A percentile compares a stretch with the other conserved stretches of the same genome.
These are phyloP conservation scores for Laodelphax striatellus DNA, from an alignment of 1,140 invertebrate genomes.

Conservation along the genomic window DNA sequence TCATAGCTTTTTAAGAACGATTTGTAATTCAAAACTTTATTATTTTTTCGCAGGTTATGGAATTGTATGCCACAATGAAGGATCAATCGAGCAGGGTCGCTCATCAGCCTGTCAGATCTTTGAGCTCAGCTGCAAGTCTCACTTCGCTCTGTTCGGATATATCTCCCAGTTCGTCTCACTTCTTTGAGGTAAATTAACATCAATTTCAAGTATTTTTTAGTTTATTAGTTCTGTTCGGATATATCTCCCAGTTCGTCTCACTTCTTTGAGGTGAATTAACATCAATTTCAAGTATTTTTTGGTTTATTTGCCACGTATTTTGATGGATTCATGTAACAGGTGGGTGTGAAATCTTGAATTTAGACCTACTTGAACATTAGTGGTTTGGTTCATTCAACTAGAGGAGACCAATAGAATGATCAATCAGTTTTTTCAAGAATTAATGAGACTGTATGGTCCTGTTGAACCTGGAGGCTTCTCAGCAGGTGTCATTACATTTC, in stretches of 20 bases:
- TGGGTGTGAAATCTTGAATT: too few species aligned
- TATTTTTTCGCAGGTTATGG: constrained; percentile 44
- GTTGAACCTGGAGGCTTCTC: too few species aligned
- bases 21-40: too few species aligned
- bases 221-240: constrained; percentile 58
- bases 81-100: constrained; percentile 40
- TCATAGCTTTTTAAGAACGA: too few species aligned
- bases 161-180: constrained; percentile 71
- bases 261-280: constrained; percentile 59
- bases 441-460: too few species aligned
- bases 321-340: too few species aligned
- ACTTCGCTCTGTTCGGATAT: constrained; percentile 64
- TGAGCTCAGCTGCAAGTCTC: constrained; percentile 47
- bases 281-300: not conserved
- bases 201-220: not conserved
- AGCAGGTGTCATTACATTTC: too few species aligned
- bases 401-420: too few species aligned
- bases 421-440: too few species aligned
- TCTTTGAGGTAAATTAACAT: constrained; percentile 54
- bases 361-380: too few species aligned
- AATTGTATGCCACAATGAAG: constrained; percentile 56
- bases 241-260: constrained; percentile 73
- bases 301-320: too few species aligned
- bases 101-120: constrained; percentile 34
- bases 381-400: too few species aligned